These are phyloP conservation scores for Oplegnathus fasciatus DNA, from an alignment of 2,113 vertebrate genomes.

Conservation along the genomic window DNA sequence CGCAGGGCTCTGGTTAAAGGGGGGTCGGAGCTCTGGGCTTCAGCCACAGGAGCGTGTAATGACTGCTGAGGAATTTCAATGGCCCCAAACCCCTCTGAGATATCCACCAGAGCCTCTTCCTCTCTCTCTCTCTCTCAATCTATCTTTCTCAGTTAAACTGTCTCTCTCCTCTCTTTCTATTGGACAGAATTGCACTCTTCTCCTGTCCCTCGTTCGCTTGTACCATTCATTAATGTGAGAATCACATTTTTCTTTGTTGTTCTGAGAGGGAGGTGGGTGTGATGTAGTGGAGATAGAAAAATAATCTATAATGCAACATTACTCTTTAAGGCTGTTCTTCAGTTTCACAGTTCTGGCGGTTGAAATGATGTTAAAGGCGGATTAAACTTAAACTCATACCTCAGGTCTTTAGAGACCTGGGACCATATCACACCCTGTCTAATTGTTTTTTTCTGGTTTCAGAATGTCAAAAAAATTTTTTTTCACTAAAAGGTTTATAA, in stretches of 20 bases:
- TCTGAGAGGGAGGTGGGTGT: not conserved
- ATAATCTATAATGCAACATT: no score
- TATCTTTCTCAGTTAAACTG: conserved; percentile 26
- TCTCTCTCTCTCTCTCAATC: conserved; percentile 1
- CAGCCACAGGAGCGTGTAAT: conserved; percentile 65
- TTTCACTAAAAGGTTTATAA: no score
- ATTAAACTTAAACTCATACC: no score
- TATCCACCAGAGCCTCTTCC: not conserved
- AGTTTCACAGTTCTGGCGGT: no score
- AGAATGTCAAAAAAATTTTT: no score
- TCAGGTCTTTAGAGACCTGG: no score
- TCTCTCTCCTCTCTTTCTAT: conserved; percentile 1
- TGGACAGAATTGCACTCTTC: not conserved
- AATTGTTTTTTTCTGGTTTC: no score
- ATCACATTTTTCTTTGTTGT: not conserved
- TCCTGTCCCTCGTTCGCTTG: not conserved
- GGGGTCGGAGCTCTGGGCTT: not conserved
- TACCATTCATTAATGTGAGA: not conserved
- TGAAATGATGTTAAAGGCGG: no score
- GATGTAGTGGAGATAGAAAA: no score
- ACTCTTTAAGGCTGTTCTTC: no score
- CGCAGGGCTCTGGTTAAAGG: conserved; percentile 31
- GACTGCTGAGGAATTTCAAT: conserved; percentile 62
- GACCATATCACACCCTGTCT: no score
- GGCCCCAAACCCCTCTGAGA: conserved; percentile 38